These are phyloP conservation scores for Cyrtonyx montezumae DNA, from an alignment of 2,113 vertebrate genomes.

Conservation along the genomic window DNA sequence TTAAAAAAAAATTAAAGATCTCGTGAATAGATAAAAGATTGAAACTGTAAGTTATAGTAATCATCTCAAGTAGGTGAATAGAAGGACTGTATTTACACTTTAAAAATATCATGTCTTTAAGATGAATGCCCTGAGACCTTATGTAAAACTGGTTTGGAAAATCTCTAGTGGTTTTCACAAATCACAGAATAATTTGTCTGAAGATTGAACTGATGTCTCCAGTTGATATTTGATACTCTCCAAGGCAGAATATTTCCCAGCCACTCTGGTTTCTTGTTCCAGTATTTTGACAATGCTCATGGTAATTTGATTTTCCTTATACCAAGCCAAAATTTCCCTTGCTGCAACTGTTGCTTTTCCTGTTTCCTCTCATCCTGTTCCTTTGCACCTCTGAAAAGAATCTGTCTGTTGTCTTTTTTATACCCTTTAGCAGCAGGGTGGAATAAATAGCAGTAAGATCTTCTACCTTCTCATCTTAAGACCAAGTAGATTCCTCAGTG, in stretches of 20 bases:
- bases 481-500: not conserved
- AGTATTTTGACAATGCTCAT: not conserved
- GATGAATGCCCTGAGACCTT: not conserved
- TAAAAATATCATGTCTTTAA: not conserved
- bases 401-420: not conserved
- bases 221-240: not conserved
- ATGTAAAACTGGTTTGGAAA: not conserved
- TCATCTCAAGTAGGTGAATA: not conserved
- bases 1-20: not conserved
- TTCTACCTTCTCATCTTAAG: not conserved
- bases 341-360: not conserved
- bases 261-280: not conserved
- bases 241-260: not conserved
- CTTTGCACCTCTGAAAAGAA: not conserved
- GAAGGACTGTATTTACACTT: not conserved
- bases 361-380: not conserved
- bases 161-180: not conserved
- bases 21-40: not conserved
- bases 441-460: not conserved
- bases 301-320: not conserved
- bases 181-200: not conserved
- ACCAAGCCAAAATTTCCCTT: not conserved
- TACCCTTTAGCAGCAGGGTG: not conserved
- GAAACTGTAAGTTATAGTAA: not conserved
- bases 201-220: not conserved